A percentile compares a stretch with the other conserved stretches of the same genome.
Evolutionary conservation across 1,140 invertebrate species (phyloP).

Genomic region (Thaumatotibia leucotreta): DNA sequence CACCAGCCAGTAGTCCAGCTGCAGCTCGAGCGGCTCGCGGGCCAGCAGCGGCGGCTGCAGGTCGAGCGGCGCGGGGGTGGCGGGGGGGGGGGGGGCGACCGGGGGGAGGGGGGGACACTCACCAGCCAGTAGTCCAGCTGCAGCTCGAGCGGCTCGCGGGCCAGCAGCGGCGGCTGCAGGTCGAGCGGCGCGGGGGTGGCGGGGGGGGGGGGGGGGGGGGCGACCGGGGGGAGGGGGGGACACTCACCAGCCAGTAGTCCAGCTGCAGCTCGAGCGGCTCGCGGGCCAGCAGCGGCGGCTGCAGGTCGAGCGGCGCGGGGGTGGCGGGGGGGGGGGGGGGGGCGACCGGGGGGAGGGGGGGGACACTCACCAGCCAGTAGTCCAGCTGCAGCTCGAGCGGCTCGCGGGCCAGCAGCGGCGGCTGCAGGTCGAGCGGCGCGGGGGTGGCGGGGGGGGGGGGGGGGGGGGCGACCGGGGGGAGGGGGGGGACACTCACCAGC

Average conservation of each 20-base stretch:
- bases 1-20: conserved; percentile 94
- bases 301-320: conserved; percentile 76
- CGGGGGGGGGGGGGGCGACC: conserved; percentile 76
- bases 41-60: conserved; percentile 44
- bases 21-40: conserved; percentile 90
- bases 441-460: conserved; percentile 78
- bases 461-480: conserved; percentile 66
- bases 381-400: conserved; percentile 95
- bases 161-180: conserved; percentile 50
- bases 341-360: conserved; percentile 66
- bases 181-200: conserved; percentile 76
- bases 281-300: conserved; percentile 27
- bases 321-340: conserved; percentile 78
- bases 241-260: conserved; percentile 90
- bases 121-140: conserved; percentile 96
- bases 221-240: no score
- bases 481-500: conserved; percentile 79
- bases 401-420: conserved; percentile 69
- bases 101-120: conserved; percentile 56
- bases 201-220: conserved; percentile 76
- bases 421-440: conserved; percentile 72
- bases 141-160: conserved; percentile 88
- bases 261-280: conserved; percentile 95
- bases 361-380: conserved; percentile 87
- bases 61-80: conserved; percentile 77